A percentile compares a stretch with the other conserved stretches of the same genome.
These are phyloP conservation scores for Zaprionus davidi DNA, from an alignment of 1,140 invertebrate genomes.

Conservation along the genomic window DNA sequence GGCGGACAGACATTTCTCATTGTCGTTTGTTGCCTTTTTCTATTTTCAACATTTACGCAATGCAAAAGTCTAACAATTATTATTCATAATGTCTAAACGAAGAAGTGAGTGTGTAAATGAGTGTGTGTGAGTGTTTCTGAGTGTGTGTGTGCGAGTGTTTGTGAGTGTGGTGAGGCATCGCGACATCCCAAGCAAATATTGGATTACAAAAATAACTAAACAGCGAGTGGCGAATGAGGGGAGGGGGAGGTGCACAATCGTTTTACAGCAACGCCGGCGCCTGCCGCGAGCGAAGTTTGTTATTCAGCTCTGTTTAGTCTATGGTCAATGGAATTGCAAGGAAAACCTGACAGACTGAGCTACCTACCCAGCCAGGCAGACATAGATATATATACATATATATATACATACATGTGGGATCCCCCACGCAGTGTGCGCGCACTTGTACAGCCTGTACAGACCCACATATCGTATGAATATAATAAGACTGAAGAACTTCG, in stretches of 20 bases:
- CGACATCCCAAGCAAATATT: constrained; percentile 66
- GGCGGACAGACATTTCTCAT: constrained; percentile 1
- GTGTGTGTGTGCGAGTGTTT: constrained; percentile 10
- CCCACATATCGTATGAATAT: not conserved
- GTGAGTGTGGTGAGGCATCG: constrained; percentile 35
- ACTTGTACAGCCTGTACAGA: not conserved
- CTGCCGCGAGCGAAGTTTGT: constrained; percentile 15
- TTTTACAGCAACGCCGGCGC: constrained; percentile 40
- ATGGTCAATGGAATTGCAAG: constrained; percentile 27
- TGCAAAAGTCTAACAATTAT: constrained; percentile 76
- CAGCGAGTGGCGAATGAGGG: constrained; percentile 7
- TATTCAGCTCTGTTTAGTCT: constrained; percentile 62
- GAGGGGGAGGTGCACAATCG: not conserved
- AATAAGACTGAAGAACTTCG: too few species aligned
- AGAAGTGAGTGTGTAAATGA: not conserved
- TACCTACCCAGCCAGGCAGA: not conserved
- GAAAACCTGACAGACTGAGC: constrained; percentile 1
- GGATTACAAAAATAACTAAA: constrained; percentile 59
- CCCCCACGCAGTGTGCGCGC: constrained; percentile 4
- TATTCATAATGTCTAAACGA: constrained; percentile 40
- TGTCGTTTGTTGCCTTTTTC: constrained; percentile 49
- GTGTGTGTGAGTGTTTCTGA: constrained; percentile 19
- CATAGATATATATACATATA: not conserved
- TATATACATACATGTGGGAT: constrained; percentile 7
- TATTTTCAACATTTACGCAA: constrained; percentile 81